phyloP scores from a whole-genome alignment of 2,797 vertebrate genomes.

The Sebastes wilsoni region DNA sequence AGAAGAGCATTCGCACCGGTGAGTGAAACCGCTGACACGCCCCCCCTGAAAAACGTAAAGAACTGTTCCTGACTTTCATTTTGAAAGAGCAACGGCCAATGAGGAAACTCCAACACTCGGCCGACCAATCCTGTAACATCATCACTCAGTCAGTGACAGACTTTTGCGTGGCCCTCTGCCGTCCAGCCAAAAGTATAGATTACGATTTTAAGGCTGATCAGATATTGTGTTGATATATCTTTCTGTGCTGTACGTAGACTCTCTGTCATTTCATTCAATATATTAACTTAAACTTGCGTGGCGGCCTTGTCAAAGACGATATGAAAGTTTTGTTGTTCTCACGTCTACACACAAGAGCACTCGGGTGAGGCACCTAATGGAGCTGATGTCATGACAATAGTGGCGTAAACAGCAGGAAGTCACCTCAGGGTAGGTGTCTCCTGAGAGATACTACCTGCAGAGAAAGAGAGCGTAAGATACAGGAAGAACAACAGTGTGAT shows the following conservation, averaged over 20 bases:
- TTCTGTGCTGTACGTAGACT: neutral
- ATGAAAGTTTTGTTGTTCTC: conserved; percentile 42
- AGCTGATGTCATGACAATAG: conserved; percentile 72
- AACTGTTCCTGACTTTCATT: too few species aligned
- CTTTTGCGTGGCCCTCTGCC: neutral
- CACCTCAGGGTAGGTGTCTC: conserved; percentile 52
- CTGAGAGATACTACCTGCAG: conserved; percentile 16
- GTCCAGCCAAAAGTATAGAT: neutral
- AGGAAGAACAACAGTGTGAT: neutral
- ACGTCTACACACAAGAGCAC: neutral
- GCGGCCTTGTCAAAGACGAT: neutral
- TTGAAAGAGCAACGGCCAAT: too few species aligned
- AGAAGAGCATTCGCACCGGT: too few species aligned
- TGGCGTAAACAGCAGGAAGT: conserved; percentile 60
- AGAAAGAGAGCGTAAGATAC: neutral
- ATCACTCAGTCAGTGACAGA: too few species aligned
- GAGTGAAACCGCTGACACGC: too few species aligned
- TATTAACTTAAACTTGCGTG: neutral
- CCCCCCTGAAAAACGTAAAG: too few species aligned
- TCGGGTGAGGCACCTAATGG: conserved; percentile 34
- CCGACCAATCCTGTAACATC: too few species aligned
- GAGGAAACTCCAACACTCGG: too few species aligned
- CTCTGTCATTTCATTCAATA: neutral
- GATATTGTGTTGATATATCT: neutral
- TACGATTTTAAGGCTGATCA: neutral